Percentiles rank a stretch among this genome's conserved stretches.
These are phyloP conservation scores for Bothrops jararaca DNA, from an alignment of 2,113 vertebrate species.

Conservation along the genomic window DNA sequence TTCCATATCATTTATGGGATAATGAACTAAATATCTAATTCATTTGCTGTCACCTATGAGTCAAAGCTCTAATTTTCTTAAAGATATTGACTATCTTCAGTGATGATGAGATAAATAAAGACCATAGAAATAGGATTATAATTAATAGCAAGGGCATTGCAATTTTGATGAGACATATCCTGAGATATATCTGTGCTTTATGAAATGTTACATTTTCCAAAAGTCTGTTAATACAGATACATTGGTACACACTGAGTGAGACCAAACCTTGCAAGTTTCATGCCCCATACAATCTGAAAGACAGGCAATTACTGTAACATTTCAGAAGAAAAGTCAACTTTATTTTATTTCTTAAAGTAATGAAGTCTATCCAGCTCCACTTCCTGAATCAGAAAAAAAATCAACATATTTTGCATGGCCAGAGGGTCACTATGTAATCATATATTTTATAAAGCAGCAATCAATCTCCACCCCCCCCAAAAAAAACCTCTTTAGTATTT, in stretches of 20 bases:
- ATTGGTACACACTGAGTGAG: neutral
- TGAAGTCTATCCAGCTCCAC: neutral
- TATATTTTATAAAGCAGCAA: neutral
- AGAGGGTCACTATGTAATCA: neutral
- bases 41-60: neutral
- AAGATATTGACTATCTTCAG: neutral
- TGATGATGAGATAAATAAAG: neutral
- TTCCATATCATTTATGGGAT: neutral
- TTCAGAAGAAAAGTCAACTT: neutral
- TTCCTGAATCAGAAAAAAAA: neutral
- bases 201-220: neutral
- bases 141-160: neutral
- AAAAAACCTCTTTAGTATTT: neutral
- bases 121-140: neutral
- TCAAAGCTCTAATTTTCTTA: neutral
- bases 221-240: neutral
- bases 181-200: neutral
- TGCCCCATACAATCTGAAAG: neutral
- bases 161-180: neutral
- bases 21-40: neutral
- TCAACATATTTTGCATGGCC: neutral
- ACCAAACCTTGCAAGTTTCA: neutral
- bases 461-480: fast-evolving
- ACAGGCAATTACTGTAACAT: neutral
- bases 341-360: neutral